Percentiles rank a stretch among this genome's conserved stretches.
Evolutionary conservation across 2,797 vertebrate species (phyloP).

Genomic region (Petrocephalus sullivani): DNA sequence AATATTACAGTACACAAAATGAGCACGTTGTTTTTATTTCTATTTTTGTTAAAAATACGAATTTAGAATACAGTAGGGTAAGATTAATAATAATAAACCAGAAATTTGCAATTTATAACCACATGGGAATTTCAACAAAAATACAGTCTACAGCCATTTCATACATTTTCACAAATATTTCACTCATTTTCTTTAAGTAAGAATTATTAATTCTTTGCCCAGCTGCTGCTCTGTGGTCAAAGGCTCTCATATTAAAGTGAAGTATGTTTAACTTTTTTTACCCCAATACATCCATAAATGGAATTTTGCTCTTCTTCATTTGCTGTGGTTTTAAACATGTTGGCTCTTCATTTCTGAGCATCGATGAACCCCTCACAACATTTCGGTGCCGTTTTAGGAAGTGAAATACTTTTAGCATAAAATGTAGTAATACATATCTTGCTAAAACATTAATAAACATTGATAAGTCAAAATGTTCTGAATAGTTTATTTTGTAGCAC

Average conservation of each 20-base stretch:
- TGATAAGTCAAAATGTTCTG: background rate
- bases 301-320: background rate
- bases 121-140: slow-evolving; percentile 4
- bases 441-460: background rate
- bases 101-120: background rate
- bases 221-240: background rate
- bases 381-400: background rate
- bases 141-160: background rate
- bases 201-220: background rate
- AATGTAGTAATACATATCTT: background rate
- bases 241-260: background rate
- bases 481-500: background rate
- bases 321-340: background rate
- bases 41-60: slow-evolving; percentile 31
- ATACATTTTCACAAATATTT: background rate
- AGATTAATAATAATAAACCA: slow-evolving; percentile 39
- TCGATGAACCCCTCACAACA: background rate
- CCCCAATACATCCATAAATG: background rate
- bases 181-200: background rate
- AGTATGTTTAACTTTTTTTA: background rate
- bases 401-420: background rate
- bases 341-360: background rate
- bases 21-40: slow-evolving; percentile 35
- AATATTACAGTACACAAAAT: background rate
- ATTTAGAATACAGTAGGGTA: slow-evolving; percentile 43